Conservation (phyloP, 92 coral and sea anemone species). For the Siderastrea radians region DNA sequence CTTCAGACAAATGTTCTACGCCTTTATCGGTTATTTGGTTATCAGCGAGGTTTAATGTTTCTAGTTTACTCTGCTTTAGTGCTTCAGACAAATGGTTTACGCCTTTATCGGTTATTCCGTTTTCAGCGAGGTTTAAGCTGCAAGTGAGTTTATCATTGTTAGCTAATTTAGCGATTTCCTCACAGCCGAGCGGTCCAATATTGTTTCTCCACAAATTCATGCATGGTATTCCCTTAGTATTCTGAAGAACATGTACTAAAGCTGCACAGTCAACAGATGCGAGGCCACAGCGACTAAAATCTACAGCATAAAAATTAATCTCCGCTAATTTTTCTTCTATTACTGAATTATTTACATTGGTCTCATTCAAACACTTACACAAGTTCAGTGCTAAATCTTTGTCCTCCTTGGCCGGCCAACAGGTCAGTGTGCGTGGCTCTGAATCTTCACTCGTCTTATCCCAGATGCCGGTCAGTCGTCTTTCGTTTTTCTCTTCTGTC, state of each 20-base stretch:
- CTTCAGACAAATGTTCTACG: background rate
- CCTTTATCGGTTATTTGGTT: background rate
- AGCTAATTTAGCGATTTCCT: background rate
- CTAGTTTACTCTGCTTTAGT: background rate
- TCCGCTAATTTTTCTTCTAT: background rate
- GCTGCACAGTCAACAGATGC: slow-evolving; percentile 15
- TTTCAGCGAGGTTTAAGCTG: too few relatives aligned
- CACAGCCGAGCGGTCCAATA: slow-evolving; percentile 9
- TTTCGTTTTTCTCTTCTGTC: too few relatives aligned
- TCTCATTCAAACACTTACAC: background rate
- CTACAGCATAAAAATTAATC: slow-evolving; percentile 8
- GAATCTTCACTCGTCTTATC: too few relatives aligned
- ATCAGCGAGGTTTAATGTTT: background rate
- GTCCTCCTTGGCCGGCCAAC: too few relatives aligned
- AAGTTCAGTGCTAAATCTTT: background rate
- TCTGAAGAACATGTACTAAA: background rate
- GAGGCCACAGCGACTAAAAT: background rate
- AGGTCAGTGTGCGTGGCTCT: too few relatives aligned
- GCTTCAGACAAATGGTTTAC: too few relatives aligned
- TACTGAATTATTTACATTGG: background rate
- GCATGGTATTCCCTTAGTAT: background rate
- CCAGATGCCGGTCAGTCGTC: too few relatives aligned
- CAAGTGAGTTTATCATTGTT: background rate
- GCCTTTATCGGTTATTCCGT: too few relatives aligned
- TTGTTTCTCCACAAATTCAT: background rate